phyloP scores from a whole-genome alignment of 2,888 invertebrate species.

The Tyria jacobaeae region DNA sequence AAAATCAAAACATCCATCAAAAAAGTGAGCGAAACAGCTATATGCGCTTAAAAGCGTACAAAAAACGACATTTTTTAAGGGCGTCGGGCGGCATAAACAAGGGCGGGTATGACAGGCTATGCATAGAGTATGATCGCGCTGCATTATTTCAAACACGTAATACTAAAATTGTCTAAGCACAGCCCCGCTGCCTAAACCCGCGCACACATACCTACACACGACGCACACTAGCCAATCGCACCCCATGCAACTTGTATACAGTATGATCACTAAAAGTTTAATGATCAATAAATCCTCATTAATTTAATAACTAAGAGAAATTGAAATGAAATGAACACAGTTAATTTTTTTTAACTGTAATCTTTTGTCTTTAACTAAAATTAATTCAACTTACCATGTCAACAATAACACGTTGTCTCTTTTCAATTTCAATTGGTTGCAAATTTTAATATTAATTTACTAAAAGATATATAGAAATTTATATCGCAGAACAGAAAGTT shows the following conservation, averaged over 20 bases:
- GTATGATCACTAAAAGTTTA: constrained; percentile 50
- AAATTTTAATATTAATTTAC: too few species aligned
- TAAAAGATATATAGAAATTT: too few species aligned
- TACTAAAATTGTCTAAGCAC: constrained; percentile 84
- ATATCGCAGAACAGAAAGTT: too few species aligned
- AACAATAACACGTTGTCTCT: too few species aligned
- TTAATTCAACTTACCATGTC: too few species aligned
- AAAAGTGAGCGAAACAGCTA: constrained; percentile 18
- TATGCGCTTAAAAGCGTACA: constrained; percentile 43
- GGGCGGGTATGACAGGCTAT: constrained; percentile 60
- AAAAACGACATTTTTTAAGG: constrained; percentile 53
- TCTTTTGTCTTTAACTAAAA: too few species aligned
- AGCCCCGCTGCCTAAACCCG: constrained; percentile 73
- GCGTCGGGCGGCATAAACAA: constrained; percentile 59
- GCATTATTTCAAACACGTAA: constrained; percentile 79
- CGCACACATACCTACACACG: constrained; percentile 57
- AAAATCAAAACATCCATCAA: not conserved
- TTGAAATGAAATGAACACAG: too few species aligned
- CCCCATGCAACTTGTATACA: constrained; percentile 69
- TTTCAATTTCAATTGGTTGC: too few species aligned
- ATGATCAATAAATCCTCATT: not conserved
- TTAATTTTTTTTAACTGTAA: too few species aligned
- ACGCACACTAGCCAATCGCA: constrained; percentile 58
- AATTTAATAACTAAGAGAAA: not conserved
- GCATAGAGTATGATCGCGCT: constrained; percentile 68